Percentiles rank a stretch among this genome's conserved stretches.
These are phyloP conservation scores for Astur gentilis DNA, from an alignment of 2,113 vertebrate genomes.

Conservation along the genomic window DNA sequence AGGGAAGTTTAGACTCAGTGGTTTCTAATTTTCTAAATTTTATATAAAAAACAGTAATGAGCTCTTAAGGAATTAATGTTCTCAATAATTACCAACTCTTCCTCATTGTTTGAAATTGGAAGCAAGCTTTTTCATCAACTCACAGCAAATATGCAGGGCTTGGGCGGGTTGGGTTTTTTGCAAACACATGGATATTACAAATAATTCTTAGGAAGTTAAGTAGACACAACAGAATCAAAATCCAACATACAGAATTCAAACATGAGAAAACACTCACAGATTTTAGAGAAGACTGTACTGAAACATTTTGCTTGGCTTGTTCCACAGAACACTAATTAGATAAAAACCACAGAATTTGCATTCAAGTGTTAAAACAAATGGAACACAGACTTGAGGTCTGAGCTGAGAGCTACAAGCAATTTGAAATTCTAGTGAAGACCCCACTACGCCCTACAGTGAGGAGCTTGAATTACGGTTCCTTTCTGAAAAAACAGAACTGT, in stretches of 20 bases:
- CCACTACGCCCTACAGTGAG: not conserved
- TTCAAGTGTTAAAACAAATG: conserved; percentile 2
- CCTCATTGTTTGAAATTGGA: not conserved
- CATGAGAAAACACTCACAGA: not conserved
- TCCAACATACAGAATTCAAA: not conserved
- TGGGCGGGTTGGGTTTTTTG: not conserved
- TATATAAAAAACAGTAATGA: not conserved
- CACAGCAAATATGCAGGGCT: not conserved
- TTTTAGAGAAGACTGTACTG: not conserved
- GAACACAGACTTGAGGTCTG: not conserved
- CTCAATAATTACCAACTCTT: not conserved
- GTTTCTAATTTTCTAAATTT: not conserved
- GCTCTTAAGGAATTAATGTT: not conserved
- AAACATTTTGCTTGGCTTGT: not conserved
- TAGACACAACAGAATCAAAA: not conserved
- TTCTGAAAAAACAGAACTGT: not conserved
- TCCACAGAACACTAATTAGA: not conserved
- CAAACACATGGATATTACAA: not conserved
- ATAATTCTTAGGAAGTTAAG: not conserved
- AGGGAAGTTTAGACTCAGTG: not conserved
- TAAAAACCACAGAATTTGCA: not conserved
- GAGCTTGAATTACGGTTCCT: not conserved
- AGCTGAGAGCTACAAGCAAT: not conserved
- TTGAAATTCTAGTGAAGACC: not conserved
- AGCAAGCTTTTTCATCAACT: not conserved